These are phyloP conservation scores for Brachynemurus nebulosus DNA, from an alignment of 2,888 invertebrate genomes.

Conservation along the genomic window DNA sequence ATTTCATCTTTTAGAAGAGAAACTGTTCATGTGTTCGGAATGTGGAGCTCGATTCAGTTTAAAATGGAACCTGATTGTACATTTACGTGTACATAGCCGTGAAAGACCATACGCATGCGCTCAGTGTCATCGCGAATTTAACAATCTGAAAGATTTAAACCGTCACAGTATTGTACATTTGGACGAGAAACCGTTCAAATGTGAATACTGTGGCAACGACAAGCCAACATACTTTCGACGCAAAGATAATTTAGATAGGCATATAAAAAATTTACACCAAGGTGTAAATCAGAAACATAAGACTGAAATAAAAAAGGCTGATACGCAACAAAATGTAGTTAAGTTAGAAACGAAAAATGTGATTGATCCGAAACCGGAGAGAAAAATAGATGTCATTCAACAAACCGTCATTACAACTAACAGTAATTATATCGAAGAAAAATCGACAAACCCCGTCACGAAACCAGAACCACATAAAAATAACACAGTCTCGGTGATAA, in stretches of 20 bases:
- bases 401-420: slow-evolving; percentile 12
- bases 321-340: not conserved
- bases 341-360: slow-evolving; percentile 22
- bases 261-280: slow-evolving; percentile 57
- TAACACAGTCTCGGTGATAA: slow-evolving; percentile 34
- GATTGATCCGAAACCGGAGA: slow-evolving; percentile 29
- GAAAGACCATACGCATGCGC: slow-evolving; percentile 44
- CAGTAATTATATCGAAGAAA: not conserved
- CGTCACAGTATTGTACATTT: slow-evolving; percentile 55
- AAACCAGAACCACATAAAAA: slow-evolving; percentile 15
- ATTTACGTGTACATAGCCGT: slow-evolving; percentile 37
- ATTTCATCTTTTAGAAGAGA: too few relatives aligned
- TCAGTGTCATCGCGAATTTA: slow-evolving; percentile 51
- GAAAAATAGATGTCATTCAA: too few relatives aligned
- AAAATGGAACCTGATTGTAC: slow-evolving; percentile 42
- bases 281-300: not conserved
- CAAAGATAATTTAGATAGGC: slow-evolving; percentile 65
- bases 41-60: slow-evolving; percentile 47
- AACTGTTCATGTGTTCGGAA: slow-evolving; percentile 39
- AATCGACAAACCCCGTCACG: not conserved
- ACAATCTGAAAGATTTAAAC: slow-evolving; percentile 50
- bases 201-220: slow-evolving; percentile 58
- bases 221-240: slow-evolving; percentile 53
- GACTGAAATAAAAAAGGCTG: not conserved
- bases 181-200: slow-evolving; percentile 57